phyloP scores from a whole-genome alignment of 2,888 invertebrate genomes.

The Idaea straminata region DNA sequence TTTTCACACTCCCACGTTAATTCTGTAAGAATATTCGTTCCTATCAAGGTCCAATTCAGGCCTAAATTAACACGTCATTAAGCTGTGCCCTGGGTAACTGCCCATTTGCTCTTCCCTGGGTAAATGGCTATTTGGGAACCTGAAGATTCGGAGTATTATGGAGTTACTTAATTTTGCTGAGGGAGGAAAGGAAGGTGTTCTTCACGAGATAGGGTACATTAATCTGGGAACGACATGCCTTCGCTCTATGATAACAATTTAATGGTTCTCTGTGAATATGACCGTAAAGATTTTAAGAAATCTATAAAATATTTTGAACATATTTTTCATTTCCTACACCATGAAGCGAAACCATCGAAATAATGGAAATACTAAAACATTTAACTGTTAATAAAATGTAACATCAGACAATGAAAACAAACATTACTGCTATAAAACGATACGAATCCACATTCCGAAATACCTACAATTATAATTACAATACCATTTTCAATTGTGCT shows the following conservation, averaged over 20 bases:
- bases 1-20: conserved; percentile 19
- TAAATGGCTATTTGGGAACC: conserved; percentile 20
- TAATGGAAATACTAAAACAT: background rate
- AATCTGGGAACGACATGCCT: background rate
- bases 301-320: background rate
- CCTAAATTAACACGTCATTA: conserved; percentile 51
- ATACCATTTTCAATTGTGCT: background rate
- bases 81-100: conserved; percentile 34
- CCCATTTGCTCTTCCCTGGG: conserved; percentile 36
- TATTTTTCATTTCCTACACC: background rate
- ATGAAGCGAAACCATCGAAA: no score
- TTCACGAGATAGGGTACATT: background rate
- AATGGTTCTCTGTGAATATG: background rate
- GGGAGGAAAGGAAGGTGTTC: background rate
- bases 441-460: background rate
- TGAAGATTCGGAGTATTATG: conserved; percentile 26
- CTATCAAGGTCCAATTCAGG: conserved; percentile 37
- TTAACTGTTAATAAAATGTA: background rate
- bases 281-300: background rate
- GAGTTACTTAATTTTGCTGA: conserved; percentile 29
- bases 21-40: conserved; percentile 7
- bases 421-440: background rate
- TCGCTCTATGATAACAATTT: background rate
- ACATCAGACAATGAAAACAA: background rate
- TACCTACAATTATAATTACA: background rate